Base-by-base conservation (phyloP, 2,113 vertebrate species). In the Oryctolagus cuniculus region DNA sequence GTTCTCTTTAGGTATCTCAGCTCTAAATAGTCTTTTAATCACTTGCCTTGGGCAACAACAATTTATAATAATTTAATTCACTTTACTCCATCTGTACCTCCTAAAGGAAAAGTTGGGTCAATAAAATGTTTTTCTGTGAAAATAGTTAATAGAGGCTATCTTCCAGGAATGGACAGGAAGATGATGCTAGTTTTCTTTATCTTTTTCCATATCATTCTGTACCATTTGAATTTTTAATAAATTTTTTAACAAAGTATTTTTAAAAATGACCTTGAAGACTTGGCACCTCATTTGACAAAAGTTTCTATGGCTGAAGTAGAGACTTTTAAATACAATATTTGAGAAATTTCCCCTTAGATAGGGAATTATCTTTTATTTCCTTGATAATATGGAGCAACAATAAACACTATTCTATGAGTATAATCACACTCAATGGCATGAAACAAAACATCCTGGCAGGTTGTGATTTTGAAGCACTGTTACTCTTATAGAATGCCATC, bases 401-500 rank as follows among this genome's bases (percentile, higher is more conserved):
- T 74, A 10, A 91, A 95, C 21, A 24, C 74, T 86, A 51, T 77
- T 72, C 25, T 10, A 61, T 16, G 85, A 95, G 1, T 4, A 70
- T 85, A 22, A 0, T 63, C n/a, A 73, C 84, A 89, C 92, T 72
- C 24, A 75, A 91, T 96, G 95, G 38, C 55, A 2, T 4, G 1
- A 49, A 93, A 89, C 90, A 17, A 94, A 96, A 95, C 66, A 92
- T 90, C 67, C 63, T 77, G 95, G 95, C 83, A 97, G 97, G 96
- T 96, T 96, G 96, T 95, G 94, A 95, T 96, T 93, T 81, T 94
- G 96, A 97, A 74, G 95, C 86, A 87, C 92, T 92, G 95, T 70
- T 98, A 70, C 93, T 96, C 96, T 97, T 98, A 96, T 96, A 73
- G 95, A 96, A 94, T 87, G 95, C 97, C 96, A 93, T 97, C 97